Evolutionary conservation across 2,797 vertebrate genomes (phyloP).

Genomic region (Brachyalestes nurse): DNA sequence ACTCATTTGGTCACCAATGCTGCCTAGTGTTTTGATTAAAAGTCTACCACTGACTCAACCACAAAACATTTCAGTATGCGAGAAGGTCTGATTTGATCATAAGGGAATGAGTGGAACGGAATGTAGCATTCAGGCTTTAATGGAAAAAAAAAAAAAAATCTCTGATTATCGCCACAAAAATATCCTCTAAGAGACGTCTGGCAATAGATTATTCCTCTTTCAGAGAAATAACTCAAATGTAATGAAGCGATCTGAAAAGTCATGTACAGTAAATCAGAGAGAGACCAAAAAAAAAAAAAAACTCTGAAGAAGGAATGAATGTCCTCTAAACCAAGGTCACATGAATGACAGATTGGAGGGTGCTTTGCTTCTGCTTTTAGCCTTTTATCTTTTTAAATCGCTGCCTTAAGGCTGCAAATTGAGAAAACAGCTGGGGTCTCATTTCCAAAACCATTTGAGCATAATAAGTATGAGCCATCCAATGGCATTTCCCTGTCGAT

Average conservation of each 20-base stretch:
- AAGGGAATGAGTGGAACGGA: neutral
- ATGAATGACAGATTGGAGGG: constrained; percentile 72
- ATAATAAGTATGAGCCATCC: constrained; percentile 81
- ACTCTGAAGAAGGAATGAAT: neutral
- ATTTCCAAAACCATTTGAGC: constrained; percentile 81
- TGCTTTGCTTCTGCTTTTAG: constrained; percentile 71
- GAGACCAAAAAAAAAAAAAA: neutral
- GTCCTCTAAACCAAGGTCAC: constrained; percentile 75
- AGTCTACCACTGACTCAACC: neutral
- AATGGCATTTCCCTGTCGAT: constrained; percentile 76
- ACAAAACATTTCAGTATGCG: neutral
- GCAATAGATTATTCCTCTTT: neutral
- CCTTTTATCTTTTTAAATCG: constrained; percentile 78
- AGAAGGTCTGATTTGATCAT: neutral
- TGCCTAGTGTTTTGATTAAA: neutral
- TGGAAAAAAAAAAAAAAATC: neutral
- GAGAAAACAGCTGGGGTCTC: constrained; percentile 79
- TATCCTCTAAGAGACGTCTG: neutral
- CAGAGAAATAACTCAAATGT: neutral
- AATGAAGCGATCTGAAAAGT: constrained; percentile 6
- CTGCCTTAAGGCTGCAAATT: constrained; percentile 79
- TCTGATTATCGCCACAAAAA: neutral
- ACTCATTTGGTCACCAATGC: neutral
- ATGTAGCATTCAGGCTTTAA: neutral
- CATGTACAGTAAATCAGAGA: constrained; percentile 7